A percentile compares a stretch with the other conserved stretches of the same genome.
These are phyloP conservation scores for Parochlus steinenii DNA, from an alignment of 2,888 invertebrate genomes.

Conservation along the genomic window DNA sequence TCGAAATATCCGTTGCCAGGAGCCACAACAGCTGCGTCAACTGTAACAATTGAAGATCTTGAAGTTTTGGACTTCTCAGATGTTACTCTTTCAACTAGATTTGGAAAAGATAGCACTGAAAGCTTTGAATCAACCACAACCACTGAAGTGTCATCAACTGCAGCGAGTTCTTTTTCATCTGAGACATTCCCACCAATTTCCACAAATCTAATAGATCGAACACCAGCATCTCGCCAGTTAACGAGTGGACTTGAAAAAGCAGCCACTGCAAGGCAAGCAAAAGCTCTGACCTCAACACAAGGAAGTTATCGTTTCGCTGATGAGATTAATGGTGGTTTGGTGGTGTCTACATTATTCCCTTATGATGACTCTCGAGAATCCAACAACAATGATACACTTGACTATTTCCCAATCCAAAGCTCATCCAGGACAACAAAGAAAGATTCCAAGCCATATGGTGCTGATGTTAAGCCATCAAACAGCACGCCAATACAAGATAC, in stretches of 20 bases:
- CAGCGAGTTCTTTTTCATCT: constrained; percentile 16
- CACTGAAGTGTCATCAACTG: constrained; percentile 18
- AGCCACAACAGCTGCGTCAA: constrained; percentile 32
- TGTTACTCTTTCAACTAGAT: constrained; percentile 36
- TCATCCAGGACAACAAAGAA: constrained; percentile 31
- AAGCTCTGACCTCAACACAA: constrained; percentile 22
- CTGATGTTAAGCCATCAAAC: constrained; percentile 32
- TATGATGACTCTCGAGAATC: constrained; percentile 27
- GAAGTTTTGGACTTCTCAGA: constrained; percentile 66
- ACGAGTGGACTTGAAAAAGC: constrained; percentile 14
- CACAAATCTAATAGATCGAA: constrained; percentile 14
- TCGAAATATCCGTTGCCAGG: constrained; percentile 26
- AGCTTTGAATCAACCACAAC: constrained; percentile 16
- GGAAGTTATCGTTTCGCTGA: constrained; percentile 28
- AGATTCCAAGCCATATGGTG: constrained; percentile 32
- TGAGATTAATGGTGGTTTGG: constrained; percentile 33
- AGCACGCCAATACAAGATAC: constrained; percentile 26
- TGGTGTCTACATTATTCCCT: constrained; percentile 21
- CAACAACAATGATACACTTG: constrained; percentile 24
- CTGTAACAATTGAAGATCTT: constrained; percentile 47
- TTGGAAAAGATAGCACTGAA: constrained; percentile 22
- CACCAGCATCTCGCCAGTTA: constrained; percentile 17
- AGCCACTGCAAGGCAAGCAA: constrained; percentile 18
- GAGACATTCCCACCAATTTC: constrained; percentile 14
- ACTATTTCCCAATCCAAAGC: constrained; percentile 26